Evolutionary conservation across 2,113 vertebrate species (phyloP), one percentile per base, ranked within the genome.

Genomic region (Gadus macrocephalus): DNA sequence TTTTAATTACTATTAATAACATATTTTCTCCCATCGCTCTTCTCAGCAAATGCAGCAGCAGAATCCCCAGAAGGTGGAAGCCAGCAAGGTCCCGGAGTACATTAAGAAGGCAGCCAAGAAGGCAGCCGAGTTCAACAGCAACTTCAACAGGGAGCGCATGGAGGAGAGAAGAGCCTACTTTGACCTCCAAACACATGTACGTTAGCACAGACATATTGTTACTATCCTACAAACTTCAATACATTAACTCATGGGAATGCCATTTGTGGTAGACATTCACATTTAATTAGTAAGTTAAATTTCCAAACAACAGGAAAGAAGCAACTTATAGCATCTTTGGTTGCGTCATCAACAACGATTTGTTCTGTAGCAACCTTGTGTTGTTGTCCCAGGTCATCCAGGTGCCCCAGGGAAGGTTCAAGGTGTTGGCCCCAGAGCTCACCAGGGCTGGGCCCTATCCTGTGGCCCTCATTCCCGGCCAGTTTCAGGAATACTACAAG

Each of bases 401-500:
- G 90, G 96, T 99, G 58, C 97, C 97, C 73, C 96, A 96, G 85
- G 95, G 96, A 61, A 94, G 95, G 87, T 98, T 96, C 89, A 97
- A 92, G 87, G 92, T 97, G 69, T 88, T 99, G 49, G 93, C 96
- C 16, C 94, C 95, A 42, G 96, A 97, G 69, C 85, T 93, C 59
- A 97, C 95, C 66, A 96, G 92, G 84, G 94, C 95, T 20, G 96
- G 96, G 70, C 95, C 97, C 60, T 99, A 97, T 73, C 97, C 97
- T 12, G 97, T 99, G 84, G 95, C 97, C 62, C 96, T 99, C 79
- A 99, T 99, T 86, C 97, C 97, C 59, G 97, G 97, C 68, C 97
- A 99, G 86, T 99, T 99, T 90, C 97, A 99, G 85, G 97, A 98
- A 25, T 99, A 95, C 81, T 99, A 97, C 86, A 99, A 99, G 92